phyloP scores from a whole-genome alignment of 2,113 vertebrate species.

The Felis catus region DNA sequence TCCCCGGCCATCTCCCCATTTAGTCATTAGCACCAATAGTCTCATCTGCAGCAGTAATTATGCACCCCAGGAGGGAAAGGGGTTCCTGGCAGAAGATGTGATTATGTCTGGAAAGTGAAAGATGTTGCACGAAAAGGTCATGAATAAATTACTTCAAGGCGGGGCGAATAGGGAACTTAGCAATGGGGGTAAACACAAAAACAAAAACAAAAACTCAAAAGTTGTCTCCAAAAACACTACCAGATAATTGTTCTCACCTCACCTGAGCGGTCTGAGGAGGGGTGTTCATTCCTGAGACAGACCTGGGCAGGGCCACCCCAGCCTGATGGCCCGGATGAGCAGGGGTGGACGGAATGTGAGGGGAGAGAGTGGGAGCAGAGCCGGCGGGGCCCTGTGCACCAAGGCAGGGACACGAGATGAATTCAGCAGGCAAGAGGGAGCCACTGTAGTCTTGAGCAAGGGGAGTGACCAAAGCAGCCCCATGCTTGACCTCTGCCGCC shows the following conservation, averaged over 20 bases:
- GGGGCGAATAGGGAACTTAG: neutral
- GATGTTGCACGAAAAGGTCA: constrained; percentile 70
- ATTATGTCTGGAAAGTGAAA: constrained; percentile 79
- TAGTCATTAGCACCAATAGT: constrained; percentile 79
- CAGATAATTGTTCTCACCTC: neutral
- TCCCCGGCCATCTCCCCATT: constrained; percentile 70
- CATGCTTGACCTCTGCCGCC: neutral
- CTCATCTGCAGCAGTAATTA: constrained; percentile 91
- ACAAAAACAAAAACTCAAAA: neutral
- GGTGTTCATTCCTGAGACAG: constrained; percentile 57
- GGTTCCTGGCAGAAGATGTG: constrained; percentile 79
- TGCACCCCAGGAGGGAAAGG: constrained; percentile 86
- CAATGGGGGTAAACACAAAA: constrained; percentile 35
- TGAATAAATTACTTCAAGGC: constrained; percentile 80
- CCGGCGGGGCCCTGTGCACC: neutral
- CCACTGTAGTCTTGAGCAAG: neutral
- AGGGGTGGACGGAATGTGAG: neutral
- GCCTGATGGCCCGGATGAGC: neutral
- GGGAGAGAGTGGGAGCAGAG: neutral
- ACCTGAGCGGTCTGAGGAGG: neutral
- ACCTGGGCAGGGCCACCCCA: neutral
- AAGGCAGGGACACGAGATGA: neutral
- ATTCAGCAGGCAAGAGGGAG: neutral
- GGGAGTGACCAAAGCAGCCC: rapidly evolving
- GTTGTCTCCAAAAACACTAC: neutral